Base-by-base conservation (phyloP, 2,113 vertebrate genomes). In the Puntigrus tetrazona region DNA sequence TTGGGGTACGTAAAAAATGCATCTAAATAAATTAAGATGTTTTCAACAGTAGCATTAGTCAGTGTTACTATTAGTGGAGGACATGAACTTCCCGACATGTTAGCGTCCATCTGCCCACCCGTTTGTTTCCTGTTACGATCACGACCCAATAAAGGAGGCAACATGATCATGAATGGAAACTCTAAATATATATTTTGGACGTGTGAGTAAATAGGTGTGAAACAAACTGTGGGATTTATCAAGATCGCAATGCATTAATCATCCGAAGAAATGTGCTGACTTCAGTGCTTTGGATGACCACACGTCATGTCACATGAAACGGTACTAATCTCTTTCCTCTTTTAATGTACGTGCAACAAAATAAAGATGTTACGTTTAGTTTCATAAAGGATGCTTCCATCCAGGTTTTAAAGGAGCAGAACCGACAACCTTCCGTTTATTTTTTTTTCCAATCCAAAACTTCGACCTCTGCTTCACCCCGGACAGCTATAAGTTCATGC, bases 251-350 rank as follows among this genome's bases (percentile, higher is more conserved):
- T 25, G 69, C 52, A 38, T 78, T 41, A 18, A 18, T 78, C 29
- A 77, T 77, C 52, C 27, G 50, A 14, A 14, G 52, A 3, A 78
- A 61, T 78, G 22, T 61, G 76, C 34, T 78, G 52, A 78, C 41
- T 25, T 59, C 1, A 25, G 3, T 4, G 5, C 0, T 78, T 75
- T 47, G 16, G n/a, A 43, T 14, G 11, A 43, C 20, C 20, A 11
- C 2, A 76, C 29, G 1, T 36, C 29, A 55, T 77, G 34, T 77
- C 20, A 34, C 29, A 55, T 55, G 18, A 78, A 78, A 38, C 22
- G 3, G 8, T 13, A 8, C 4, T 43, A 36, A 25, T 43, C 69
- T 22, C 63, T 34, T 13, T 41, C 67, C 67, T 41, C 67, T 10
- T n/a, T 38, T 11, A 18, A 70, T 41, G 0, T n/a, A n/a, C 10